Conservation (phyloP, 2,797 vertebrate species). For the Acrocephalus scirpaceus region DNA sequence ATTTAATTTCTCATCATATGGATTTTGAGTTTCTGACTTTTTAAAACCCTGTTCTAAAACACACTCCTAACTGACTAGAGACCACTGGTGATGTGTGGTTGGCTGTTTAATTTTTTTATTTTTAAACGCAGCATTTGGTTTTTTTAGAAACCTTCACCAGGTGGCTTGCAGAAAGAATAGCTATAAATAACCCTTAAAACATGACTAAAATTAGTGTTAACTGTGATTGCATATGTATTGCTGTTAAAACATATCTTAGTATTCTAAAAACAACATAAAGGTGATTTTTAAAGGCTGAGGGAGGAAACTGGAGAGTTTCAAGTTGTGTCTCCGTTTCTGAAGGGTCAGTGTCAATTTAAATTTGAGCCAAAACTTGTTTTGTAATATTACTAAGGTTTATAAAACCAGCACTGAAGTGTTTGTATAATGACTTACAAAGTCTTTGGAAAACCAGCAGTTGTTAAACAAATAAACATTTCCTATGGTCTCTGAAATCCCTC, state of each 20-base stretch:
- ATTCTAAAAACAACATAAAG: constrained; percentile 58
- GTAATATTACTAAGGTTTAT: constrained; percentile 12
- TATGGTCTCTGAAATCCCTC: background rate
- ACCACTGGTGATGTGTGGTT: background rate
- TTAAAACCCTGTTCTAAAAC: constrained; percentile 43
- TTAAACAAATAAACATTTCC: constrained; percentile 50
- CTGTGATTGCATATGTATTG: constrained; percentile 49
- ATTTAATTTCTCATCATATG: constrained; percentile 6
- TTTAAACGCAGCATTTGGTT: constrained; percentile 41
- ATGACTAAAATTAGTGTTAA: constrained; percentile 66
- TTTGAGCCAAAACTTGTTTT: constrained; percentile 10
- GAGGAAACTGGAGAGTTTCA: background rate
- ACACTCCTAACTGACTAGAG: constrained; percentile 50
- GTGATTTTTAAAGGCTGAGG: constrained; percentile 47
- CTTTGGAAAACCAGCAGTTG: background rate
- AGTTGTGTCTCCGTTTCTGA: background rate
- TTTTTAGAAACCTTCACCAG: constrained; percentile 74
- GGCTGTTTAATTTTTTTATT: background rate
- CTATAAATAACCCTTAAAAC: constrained; percentile 72
- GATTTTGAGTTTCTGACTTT: constrained; percentile 44
- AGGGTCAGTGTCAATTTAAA: background rate
- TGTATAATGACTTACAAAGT: constrained; percentile 23
- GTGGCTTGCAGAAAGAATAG: constrained; percentile 69
- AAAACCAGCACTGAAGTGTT: constrained; percentile 17
- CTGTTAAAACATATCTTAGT: constrained; percentile 71